Evolutionary conservation across 2,797 vertebrate genomes (phyloP), one percentile per base, ranked within the genome.

Genomic region (Sciurus vulgaris): DNA sequence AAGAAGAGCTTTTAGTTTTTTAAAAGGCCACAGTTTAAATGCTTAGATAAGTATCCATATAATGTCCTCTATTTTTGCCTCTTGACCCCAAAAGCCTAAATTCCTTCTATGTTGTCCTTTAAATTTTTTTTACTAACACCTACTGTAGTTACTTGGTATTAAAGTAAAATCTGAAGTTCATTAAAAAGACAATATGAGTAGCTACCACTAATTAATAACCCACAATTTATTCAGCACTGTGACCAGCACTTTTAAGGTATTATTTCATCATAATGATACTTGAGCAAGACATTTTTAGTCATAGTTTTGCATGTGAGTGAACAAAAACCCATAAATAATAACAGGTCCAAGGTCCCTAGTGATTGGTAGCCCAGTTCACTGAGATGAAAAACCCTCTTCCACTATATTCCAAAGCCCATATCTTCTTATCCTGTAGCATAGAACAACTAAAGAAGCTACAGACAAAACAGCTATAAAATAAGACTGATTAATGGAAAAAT

Each of bases 271-370:
- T 61, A 72, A 59, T 12, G 76, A 30, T 86, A n/a, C n/a, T 47
- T 49, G 44, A 76, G 41, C 33, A 91, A 89, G 67, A 59, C 63
- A 63, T 47, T 84, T 95, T 95, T 67, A 74, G 89, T 61, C 28
- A 70, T 18, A 82, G 7, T 84, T 91, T 90, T 81, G 56, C 14
- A 49, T n/a, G 28, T 15, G 54, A 82, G 47, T 22, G 15, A 96
- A 86, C 82, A 69, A 94, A 89, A 24, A 6, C 10, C 74, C 33
- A 69, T 35, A 86, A 44, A 63, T 61, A 77, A 54, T 77, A 20
- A 63, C 0, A 17, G 88, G 28, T 14, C 33, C 5, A 84, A 81
- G 2, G n/a, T 86, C 7, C 28, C 3, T 8, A 78, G 33, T 3
- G 15, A 92, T 65, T 74, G 77, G 24, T 17, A 67, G 35, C 77